Percentiles rank a stretch among this genome's conserved stretches.
Evolutionary conservation across 2,888 invertebrate species (phyloP).

Genomic region (Heliconius sara): DNA sequence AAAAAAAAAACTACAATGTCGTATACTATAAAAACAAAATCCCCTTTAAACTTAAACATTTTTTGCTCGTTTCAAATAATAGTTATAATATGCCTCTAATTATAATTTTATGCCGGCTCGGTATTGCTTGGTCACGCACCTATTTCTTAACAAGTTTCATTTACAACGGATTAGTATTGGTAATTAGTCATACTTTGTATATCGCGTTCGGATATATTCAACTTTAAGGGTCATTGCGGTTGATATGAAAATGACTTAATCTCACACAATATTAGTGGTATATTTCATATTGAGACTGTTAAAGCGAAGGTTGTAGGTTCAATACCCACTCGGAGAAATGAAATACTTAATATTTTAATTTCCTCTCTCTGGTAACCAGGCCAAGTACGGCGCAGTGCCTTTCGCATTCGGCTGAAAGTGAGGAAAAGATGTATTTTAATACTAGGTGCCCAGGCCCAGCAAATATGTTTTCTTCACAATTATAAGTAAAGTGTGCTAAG

Average conservation of each 20-base stretch:
- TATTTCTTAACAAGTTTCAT: conserved; percentile 37
- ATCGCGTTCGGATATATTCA: neutral
- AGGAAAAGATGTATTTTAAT: too few species aligned
- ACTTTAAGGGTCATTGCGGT: conserved; percentile 2
- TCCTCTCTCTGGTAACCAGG: neutral
- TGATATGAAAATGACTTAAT: neutral
- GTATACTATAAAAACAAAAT: neutral
- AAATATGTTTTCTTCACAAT: neutral
- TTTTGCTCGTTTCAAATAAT: conserved; percentile 37
- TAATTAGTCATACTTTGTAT: conserved; percentile 30
- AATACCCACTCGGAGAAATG: neutral
- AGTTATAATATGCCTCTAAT: conserved; percentile 41
- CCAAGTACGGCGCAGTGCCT: neutral
- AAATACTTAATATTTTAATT: neutral
- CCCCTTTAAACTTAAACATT: conserved; percentile 19
- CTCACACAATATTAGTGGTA: too few species aligned
- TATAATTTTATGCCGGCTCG: conserved; percentile 35
- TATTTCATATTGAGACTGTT: neutral
- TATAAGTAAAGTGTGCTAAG: conserved; percentile 13
- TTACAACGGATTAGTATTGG: conserved; percentile 32
- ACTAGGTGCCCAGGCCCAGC: neutral
- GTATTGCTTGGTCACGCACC: conserved; percentile 39
- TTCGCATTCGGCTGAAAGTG: too few species aligned
- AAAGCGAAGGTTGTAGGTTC: neutral
- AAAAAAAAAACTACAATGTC: neutral